A percentile compares a stretch with the other conserved stretches of the same genome.
Conservation (phyloP, 2,113 vertebrate species). For the Saguinus midas region DNA sequence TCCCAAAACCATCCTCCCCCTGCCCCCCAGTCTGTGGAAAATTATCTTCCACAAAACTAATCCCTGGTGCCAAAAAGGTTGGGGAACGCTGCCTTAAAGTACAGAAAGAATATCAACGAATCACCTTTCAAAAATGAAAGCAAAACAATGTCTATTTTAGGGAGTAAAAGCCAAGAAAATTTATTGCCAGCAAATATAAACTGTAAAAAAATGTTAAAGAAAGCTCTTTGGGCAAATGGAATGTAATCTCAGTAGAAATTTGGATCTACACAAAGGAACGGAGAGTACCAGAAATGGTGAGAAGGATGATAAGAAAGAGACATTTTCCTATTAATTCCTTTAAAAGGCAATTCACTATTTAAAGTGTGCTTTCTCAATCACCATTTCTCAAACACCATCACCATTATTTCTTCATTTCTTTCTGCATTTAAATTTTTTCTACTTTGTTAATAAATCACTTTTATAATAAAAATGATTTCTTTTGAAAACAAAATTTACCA, state of each 20-base stretch:
- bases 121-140: constrained; percentile 9
- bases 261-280: neutral
- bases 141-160: neutral
- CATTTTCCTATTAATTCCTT: neutral
- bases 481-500: constrained; percentile 4
- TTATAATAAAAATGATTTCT: neutral
- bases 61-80: too few relatives aligned
- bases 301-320: neutral
- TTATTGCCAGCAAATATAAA: neutral
- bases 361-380: neutral
- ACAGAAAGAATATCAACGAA: neutral
- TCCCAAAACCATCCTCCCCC: too few relatives aligned
- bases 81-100: neutral
- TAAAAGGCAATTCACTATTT: neutral
- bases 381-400: neutral
- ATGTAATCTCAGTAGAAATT: neutral
- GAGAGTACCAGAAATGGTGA: neutral
- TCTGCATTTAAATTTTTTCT: neutral
- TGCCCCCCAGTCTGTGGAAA: too few relatives aligned
- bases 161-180: neutral
- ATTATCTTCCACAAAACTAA: too few relatives aligned
- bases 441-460: constrained; percentile 33
- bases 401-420: neutral
- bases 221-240: neutral
- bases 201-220: constrained; percentile 20